These are phyloP conservation scores for Intellagama lesueurii DNA, from an alignment of 2,797 vertebrate genomes.

Conservation along the genomic window DNA sequence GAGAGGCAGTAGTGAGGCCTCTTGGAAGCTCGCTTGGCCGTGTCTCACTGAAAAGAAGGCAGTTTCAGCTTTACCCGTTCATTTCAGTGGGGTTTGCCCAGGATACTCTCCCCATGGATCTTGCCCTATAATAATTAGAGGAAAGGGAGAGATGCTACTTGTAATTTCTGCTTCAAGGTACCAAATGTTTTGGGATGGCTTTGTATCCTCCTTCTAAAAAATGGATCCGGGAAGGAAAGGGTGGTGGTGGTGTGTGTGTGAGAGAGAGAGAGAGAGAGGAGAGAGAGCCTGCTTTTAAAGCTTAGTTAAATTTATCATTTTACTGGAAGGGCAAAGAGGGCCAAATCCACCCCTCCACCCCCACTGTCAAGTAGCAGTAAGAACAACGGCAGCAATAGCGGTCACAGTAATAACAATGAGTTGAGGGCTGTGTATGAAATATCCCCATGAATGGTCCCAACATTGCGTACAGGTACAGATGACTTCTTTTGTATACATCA, in stretches of 20 bases:
- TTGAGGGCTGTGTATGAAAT: not conserved
- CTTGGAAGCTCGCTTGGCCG: too few species aligned
- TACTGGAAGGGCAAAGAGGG: not conserved
- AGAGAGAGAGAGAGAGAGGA: too few species aligned
- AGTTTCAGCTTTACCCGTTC: not conserved
- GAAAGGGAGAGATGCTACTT: not conserved
- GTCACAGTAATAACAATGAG: not conserved
- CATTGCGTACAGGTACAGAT: too few species aligned
- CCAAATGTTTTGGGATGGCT: not conserved
- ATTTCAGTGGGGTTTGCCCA: not conserved
- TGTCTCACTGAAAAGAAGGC: not conserved
- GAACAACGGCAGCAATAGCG: too few species aligned
- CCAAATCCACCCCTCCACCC: too few species aligned
- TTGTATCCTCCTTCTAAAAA: not conserved
- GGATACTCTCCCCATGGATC: not conserved
- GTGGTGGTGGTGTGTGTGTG: too few species aligned
- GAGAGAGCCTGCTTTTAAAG: not conserved
- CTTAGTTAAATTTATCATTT: not conserved
- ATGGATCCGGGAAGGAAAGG: not conserved
- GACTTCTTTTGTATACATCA: not conserved
- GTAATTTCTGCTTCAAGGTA: not conserved
- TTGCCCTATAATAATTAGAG: not conserved
- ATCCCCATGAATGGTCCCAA: not conserved
- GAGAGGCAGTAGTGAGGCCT: not conserved
- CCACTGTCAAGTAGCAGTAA: too few species aligned